Evolutionary conservation across 2,888 invertebrate species (phyloP).

Genomic region (Cacoxenus indagator): DNA sequence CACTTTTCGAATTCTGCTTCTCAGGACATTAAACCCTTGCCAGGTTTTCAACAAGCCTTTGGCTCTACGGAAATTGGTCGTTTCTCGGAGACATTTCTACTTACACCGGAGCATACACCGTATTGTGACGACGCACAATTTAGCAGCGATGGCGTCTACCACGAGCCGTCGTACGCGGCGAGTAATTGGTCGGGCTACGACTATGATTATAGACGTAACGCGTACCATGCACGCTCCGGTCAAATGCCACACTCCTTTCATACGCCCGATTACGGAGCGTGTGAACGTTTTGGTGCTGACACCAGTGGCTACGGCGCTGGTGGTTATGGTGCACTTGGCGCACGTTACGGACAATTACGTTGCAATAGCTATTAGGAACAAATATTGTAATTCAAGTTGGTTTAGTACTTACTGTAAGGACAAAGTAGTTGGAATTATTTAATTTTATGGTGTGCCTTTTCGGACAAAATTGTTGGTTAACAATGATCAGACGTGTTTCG

Average conservation of each 20-base stretch:
- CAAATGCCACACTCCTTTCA: background rate
- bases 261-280: slow-evolving; percentile 50
- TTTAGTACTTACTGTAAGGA: slow-evolving; percentile 12
- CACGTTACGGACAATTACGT: slow-evolving; percentile 56
- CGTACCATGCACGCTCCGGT: slow-evolving; percentile 32
- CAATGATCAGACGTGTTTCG: slow-evolving; percentile 50
- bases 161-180: slow-evolving; percentile 35
- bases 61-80: slow-evolving; percentile 90
- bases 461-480: slow-evolving; percentile 56
- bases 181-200: background rate
- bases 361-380: slow-evolving; percentile 63
- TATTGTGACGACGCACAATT: too few species aligned
- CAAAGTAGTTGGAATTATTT: slow-evolving; percentile 8
- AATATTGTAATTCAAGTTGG: too few species aligned
- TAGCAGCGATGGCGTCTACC: slow-evolving; percentile 30
- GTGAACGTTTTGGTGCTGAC: slow-evolving; percentile 47
- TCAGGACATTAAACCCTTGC: slow-evolving; percentile 74
- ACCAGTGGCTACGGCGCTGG: slow-evolving; percentile 38
- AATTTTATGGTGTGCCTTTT: slow-evolving; percentile 64
- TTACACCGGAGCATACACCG: slow-evolving; percentile 60
- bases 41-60: slow-evolving; percentile 88
- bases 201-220: slow-evolving; percentile 5
- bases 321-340: slow-evolving; percentile 20
- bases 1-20: background rate
- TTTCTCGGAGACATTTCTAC: slow-evolving; percentile 79